These are phyloP conservation scores for Saccostrea cuccullata DNA, from an alignment of 1,140 invertebrate species.

Conservation along the genomic window DNA sequence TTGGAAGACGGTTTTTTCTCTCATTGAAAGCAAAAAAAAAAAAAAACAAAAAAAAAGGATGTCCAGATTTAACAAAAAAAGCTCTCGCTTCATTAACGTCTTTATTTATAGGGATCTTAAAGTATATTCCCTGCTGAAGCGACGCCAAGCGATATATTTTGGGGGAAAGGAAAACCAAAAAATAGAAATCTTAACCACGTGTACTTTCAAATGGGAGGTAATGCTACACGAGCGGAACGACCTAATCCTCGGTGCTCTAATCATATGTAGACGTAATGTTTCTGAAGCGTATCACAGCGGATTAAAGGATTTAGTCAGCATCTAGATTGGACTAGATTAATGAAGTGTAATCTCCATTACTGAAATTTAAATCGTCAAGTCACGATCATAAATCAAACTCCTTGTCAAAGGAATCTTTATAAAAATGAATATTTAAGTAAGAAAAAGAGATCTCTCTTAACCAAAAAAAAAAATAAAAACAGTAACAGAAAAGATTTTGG, in stretches of 20 bases:
- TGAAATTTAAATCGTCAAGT: constrained; percentile 35
- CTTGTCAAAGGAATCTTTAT: background rate
- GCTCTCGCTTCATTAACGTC: too few relatives aligned
- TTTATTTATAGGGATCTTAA: too few relatives aligned
- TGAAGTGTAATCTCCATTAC: background rate
- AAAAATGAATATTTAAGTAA: background rate
- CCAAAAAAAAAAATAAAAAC: too few relatives aligned
- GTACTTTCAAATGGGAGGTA: background rate
- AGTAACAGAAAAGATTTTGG: too few relatives aligned
- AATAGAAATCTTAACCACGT: background rate
- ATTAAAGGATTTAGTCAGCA: constrained; percentile 7
- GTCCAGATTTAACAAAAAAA: too few relatives aligned
- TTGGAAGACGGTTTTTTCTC: too few relatives aligned
- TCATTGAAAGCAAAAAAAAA: too few relatives aligned
- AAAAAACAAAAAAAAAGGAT: too few relatives aligned
- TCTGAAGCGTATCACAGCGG: constrained; percentile 1
- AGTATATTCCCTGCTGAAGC: background rate
- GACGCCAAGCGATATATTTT: background rate
- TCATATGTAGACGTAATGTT: background rate
- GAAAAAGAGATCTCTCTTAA: background rate
- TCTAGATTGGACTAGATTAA: constrained; percentile 14
- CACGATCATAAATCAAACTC: constrained; percentile 9
- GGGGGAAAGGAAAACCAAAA: background rate
- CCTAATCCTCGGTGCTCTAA: background rate
- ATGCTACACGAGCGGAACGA: background rate